Evolutionary conservation across 2,113 vertebrate species (phyloP).

Genomic region (Gambusia affinis): DNA sequence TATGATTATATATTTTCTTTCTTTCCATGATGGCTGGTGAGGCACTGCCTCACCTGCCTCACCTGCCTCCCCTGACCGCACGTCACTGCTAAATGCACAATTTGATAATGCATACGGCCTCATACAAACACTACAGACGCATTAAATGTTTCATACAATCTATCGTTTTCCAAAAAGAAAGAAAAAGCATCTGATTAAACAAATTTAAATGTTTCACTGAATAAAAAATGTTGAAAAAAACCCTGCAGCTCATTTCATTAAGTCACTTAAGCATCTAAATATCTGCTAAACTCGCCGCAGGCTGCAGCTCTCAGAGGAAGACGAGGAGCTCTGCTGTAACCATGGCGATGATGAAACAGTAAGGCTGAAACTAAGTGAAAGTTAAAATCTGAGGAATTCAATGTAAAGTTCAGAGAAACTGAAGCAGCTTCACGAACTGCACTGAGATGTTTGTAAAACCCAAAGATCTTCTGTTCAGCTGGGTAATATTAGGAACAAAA

Average conservation of each 20-base stretch:
- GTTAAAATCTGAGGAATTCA: not conserved
- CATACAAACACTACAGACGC: no score
- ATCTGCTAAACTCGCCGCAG: not conserved
- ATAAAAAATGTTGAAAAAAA: not conserved
- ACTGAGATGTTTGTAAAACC: no score
- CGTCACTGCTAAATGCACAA: no score
- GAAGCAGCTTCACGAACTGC: not conserved
- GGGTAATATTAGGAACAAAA: no score
- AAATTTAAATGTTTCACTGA: not conserved
- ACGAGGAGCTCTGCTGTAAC: not conserved
- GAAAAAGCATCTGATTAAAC: not conserved
- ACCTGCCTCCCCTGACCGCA: no score
- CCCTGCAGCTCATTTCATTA: not conserved
- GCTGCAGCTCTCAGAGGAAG: not conserved
- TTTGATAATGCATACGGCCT: no score
- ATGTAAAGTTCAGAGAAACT: conserved; percentile 18
- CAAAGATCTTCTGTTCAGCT: no score
- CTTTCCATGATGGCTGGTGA: no score
- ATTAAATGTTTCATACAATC: no score
- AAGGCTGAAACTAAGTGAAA: not conserved
- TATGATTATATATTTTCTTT: no score
- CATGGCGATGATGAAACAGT: not conserved
- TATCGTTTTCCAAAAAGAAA: no score
- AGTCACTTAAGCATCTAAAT: not conserved
- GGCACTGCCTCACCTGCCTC: no score